Evolutionary conservation across 2,888 invertebrate species (phyloP), one percentile per base, ranked within the genome.

Genomic region (Idaea dimidiata): DNA sequence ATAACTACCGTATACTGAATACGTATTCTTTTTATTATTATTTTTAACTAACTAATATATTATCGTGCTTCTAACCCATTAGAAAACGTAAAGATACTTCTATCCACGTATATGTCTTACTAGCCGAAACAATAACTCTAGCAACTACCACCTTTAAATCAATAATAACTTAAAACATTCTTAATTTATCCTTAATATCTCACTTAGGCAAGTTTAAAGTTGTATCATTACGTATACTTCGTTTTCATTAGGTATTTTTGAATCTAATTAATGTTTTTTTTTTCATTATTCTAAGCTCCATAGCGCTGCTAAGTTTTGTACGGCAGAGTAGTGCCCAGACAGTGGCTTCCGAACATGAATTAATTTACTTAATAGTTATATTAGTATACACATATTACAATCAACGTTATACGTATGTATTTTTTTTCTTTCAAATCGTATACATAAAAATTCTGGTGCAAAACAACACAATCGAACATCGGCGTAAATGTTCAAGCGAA

Each of bases 161-260:
- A 89, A 87, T 24, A 24, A 92, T 91, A 91, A 91, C 91, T 91
- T 91, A 91, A 89, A 90, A 43, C 6, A 88, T 71, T 84, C 87
- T 89, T 90, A 90, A 88, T 56, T 17, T 88, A 83, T 80, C 81
- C 89, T 91, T 92, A 91, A 85, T 85, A 88, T 91, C 90, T 91
- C 91, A 92, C 91, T 91, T 91, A 91, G 91, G 91, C 91, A 91
- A 92, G 90, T 91, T 71, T 91, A 91, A 91, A 91, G 89, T 90
- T 90, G 90, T 89, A 81, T 89, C 84, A 86, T 91, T 90, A 91
- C 92, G 92, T 92, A 92, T 92, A 92, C 92, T 87, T 91, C 91
- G 90, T 90, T 91, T 90, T 90, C 88, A 80, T 89, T 90, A 88
- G 87, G 86, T 80, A 82, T 87, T 79, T 77, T 86, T 80, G 77